These are phyloP conservation scores for Alectoris magna DNA, from an alignment of 2,797 vertebrate species.

Conservation along the genomic window DNA sequence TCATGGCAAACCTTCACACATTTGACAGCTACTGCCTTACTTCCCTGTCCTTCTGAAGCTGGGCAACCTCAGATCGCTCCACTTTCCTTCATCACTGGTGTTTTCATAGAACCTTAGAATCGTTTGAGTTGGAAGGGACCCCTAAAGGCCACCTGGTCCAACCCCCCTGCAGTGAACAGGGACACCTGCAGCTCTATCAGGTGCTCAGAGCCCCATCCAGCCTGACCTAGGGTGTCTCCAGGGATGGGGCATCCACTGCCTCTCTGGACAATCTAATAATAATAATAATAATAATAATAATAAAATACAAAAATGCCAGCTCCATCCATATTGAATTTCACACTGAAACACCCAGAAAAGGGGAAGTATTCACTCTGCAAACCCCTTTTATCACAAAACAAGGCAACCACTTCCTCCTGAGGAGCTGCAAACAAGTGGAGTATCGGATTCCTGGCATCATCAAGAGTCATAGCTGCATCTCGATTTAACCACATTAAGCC, in stretches of 20 bases:
- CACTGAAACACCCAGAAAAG: not conserved
- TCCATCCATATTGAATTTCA: not conserved
- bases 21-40: not conserved
- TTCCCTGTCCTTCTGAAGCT: not conserved
- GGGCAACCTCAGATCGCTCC: not conserved
- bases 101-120: not conserved
- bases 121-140: too few species aligned
- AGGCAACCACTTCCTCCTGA: not conserved
- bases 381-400: not conserved
- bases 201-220: too few species aligned
- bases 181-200: too few species aligned
- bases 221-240: too few species aligned
- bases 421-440: not conserved
- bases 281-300: too few species aligned
- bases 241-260: too few species aligned
- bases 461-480: not conserved
- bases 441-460: not conserved
- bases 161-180: too few species aligned
- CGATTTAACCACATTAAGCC: slow-evolving; percentile 1
- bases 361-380: not conserved
- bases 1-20: not conserved
- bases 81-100: not conserved
- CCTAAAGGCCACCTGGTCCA: too few species aligned
- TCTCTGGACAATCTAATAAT: too few species aligned
- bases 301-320: not conserved